A percentile compares a stretch with the other conserved stretches of the same genome.
Evolutionary conservation across 1,140 invertebrate genomes (phyloP).

Genomic region (Drosophila tani): DNA sequence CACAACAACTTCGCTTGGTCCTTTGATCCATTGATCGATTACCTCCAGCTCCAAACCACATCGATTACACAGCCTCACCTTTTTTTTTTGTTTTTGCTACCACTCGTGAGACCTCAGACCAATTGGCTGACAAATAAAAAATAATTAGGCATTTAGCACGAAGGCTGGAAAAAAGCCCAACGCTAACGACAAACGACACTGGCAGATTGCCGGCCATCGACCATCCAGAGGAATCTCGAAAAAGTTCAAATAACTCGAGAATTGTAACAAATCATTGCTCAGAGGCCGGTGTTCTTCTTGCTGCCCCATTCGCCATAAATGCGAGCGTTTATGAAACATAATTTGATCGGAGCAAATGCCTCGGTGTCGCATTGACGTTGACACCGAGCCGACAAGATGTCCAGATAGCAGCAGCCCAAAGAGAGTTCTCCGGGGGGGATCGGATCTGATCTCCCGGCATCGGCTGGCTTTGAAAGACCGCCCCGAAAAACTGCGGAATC

Average conservation of each 20-base stretch:
- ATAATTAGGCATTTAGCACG: constrained; percentile 57
- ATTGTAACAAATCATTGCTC: constrained; percentile 78
- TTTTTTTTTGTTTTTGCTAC: neutral
- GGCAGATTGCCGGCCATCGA: constrained; percentile 18
- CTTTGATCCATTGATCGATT: constrained; percentile 38
- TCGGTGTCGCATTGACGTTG: constrained; percentile 67
- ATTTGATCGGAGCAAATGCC: constrained; percentile 79
- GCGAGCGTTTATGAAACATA: constrained; percentile 83
- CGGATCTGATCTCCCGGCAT: constrained; percentile 19
- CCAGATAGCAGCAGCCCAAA: constrained; percentile 26
- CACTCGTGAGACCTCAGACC: constrained; percentile 4
- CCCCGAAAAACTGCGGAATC: constrained; percentile 69
- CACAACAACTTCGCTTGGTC: neutral
- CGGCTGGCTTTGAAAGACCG: constrained; percentile 73
- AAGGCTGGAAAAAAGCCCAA: constrained; percentile 35
- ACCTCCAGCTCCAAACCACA: constrained; percentile 4
- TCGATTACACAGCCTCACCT: constrained; percentile 26
- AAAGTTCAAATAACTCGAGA: constrained; percentile 74
- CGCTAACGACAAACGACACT: constrained; percentile 10
- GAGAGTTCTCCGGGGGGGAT: neutral
- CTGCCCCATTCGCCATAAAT: constrained; percentile 65
- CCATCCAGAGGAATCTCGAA: constrained; percentile 39
- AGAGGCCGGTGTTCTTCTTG: constrained; percentile 1
- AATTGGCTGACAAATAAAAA: constrained; percentile 54
- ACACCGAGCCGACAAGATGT: constrained; percentile 56